phyloP scores from a whole-genome alignment of 1,140 invertebrate genomes.

The Brachionus paranguensis region DNA sequence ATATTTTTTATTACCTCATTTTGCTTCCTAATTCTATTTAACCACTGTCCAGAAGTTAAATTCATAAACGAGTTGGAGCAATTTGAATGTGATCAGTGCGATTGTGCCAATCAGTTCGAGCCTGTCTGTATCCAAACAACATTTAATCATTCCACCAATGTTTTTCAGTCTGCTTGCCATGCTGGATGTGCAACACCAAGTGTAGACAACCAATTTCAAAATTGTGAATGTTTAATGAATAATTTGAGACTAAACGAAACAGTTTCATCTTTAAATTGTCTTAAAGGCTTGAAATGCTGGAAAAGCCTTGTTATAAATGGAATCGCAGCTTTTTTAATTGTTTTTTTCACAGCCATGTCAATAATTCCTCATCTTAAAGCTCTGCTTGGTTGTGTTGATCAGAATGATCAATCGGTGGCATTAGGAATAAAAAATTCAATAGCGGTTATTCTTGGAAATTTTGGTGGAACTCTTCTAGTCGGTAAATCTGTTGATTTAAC shows the following conservation, averaged over 20 bases:
- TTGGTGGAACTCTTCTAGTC: not conserved
- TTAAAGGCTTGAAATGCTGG: not conserved
- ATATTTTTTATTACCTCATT: conserved; percentile 2
- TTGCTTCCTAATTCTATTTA: not conserved
- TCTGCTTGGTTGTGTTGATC: not conserved
- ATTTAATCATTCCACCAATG: not conserved
- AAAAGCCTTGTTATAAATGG: not conserved
- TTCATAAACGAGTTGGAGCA: not conserved
- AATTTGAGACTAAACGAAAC: not conserved
- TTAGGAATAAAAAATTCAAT: not conserved
- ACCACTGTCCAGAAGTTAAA: not conserved
- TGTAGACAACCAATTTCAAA: not conserved
- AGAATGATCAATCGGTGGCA: not conserved
- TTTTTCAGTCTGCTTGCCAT: conserved; percentile 12
- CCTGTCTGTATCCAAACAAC: not conserved
- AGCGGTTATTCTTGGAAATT: not conserved
- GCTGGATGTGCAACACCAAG: not conserved
- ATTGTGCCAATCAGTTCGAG: not conserved
- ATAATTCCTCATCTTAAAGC: not conserved
- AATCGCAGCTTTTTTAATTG: not conserved
- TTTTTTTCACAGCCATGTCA: conserved; percentile 26
- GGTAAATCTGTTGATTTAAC: conserved; percentile 3
- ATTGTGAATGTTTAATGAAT: not conserved
- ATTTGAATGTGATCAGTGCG: not conserved
- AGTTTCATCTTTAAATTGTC: not conserved